Evolutionary conservation across 2,888 invertebrate genomes (phyloP), one percentile per base, ranked within the genome.

Genomic region (Heliconius sara): DNA sequence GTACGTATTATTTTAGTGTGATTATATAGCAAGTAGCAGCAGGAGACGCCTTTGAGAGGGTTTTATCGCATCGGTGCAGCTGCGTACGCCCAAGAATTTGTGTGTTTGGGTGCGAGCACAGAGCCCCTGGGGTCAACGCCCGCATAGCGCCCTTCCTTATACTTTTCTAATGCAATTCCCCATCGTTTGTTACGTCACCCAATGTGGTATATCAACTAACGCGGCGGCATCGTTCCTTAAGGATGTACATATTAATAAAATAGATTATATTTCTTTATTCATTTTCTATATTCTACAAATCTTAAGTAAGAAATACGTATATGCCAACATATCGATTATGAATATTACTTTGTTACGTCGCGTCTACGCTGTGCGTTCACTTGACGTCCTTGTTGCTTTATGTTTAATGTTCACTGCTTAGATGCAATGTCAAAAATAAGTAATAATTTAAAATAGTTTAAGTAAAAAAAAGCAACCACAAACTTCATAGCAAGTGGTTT

Each of bases 51-150:
- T 88, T 88, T 87, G 86, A 88, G 88, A 90, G 90, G 88, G 89
- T 88, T 89, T 90, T 89, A 86, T 86, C 75, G 82, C 84, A 77
- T 77, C 83, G 79, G 88, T 87, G 88, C 89, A 89, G 89, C 87
- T 88, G 90, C 90, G 92, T 91, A 93, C 92, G 93, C 92, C 89
- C 88, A 92, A 91, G 90, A 91, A 94, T 94, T 93, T 88, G 91
- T 91, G 87, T 91, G 91, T 92, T 91, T 88, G 88, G 88, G 88
- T 87, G 88, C 84, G 83, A 76, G 82, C 79, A 76, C 79, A 79
- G 79, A 78, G 79, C 77, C 71, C 72, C 78, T 76, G 80, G 83
- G 85, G 81, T 85, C 85, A 77, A 80, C 77, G 85, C 57, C 84
- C 85, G 83, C 82, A 76, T 83, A 85, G 85, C 86, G 85, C 86